Conservation (phyloP, 2,797 vertebrate species). For the Mormyrops attenuatus region DNA sequence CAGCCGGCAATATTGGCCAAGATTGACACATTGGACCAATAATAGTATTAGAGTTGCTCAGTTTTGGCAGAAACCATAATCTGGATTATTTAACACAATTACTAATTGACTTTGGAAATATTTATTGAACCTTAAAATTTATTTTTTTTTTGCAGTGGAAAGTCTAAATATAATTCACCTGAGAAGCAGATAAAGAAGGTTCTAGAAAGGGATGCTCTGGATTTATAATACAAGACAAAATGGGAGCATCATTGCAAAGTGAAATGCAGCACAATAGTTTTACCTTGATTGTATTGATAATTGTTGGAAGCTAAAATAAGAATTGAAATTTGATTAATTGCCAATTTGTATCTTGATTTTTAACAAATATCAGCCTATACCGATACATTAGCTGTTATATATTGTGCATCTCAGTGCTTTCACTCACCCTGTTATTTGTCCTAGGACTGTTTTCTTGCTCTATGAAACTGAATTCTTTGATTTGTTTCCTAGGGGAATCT, state of each 20-base stretch:
- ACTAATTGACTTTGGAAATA: not conserved
- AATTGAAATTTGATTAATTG: not conserved
- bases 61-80: not conserved
- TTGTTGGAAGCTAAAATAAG: not conserved
- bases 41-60: not conserved
- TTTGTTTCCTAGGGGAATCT: slow-evolving; percentile 77
- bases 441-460: not conserved
- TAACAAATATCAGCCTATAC: not conserved
- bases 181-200: not conserved
- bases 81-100: not conserved
- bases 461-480: not conserved
- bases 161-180: not conserved
- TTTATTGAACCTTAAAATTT: not conserved
- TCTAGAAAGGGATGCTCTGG: not conserved
- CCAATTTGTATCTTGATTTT: not conserved
- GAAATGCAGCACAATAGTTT: not conserved
- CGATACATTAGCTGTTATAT: not conserved
- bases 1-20: not conserved
- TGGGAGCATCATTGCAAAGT: not conserved
- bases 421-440: not conserved
- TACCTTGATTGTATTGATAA: not conserved
- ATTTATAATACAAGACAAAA: not conserved
- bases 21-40: not conserved
- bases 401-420: not conserved
- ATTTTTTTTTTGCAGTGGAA: not conserved